phyloP scores from a whole-genome alignment of 2,888 invertebrate genomes.

The Drosophila maculinotata region DNA sequence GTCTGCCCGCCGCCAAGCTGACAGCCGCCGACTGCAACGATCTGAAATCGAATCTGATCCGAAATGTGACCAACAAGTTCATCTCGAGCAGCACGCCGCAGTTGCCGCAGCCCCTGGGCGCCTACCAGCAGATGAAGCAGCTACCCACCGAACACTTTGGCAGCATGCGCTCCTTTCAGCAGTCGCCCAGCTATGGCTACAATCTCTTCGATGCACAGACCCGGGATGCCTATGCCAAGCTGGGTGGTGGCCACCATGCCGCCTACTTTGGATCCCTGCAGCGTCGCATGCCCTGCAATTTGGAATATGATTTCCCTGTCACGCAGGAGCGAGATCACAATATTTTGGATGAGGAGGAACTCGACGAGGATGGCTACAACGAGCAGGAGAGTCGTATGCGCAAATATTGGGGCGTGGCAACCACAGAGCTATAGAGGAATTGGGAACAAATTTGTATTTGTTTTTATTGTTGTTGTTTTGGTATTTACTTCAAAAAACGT shows the following conservation, averaged over 20 bases:
- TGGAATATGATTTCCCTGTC: constrained; percentile 93
- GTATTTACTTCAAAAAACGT: neutral
- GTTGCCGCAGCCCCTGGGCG: constrained; percentile 78
- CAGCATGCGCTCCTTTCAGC: constrained; percentile 92
- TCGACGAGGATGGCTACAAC: constrained; percentile 88
- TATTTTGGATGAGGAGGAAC: constrained; percentile 73
- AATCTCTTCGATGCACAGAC: constrained; percentile 73
- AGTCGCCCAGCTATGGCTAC: constrained; percentile 85
- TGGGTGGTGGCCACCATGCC: constrained; percentile 90
- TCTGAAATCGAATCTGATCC: constrained; percentile 77
- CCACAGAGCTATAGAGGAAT: constrained; percentile 90
- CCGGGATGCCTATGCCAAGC: constrained; percentile 65
- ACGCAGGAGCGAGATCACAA: constrained; percentile 92
- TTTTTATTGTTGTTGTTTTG: constrained; percentile 2
- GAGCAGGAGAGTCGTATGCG: constrained; percentile 94
- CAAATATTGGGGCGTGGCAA: constrained; percentile 96
- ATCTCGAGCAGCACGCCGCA: constrained; percentile 90
- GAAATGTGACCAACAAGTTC: constrained; percentile 85
- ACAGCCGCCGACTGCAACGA: constrained; percentile 66
- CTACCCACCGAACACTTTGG: constrained; percentile 88
- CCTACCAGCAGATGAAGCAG: constrained; percentile 55
- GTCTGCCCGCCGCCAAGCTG: constrained; percentile 32
- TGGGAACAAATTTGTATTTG: neutral
- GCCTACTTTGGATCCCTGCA: constrained; percentile 95
- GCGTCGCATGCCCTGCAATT: constrained; percentile 92